Conservation (phyloP, 35 echinoderm and acorn worm species). For the Apostichopus japonicus region DNA sequence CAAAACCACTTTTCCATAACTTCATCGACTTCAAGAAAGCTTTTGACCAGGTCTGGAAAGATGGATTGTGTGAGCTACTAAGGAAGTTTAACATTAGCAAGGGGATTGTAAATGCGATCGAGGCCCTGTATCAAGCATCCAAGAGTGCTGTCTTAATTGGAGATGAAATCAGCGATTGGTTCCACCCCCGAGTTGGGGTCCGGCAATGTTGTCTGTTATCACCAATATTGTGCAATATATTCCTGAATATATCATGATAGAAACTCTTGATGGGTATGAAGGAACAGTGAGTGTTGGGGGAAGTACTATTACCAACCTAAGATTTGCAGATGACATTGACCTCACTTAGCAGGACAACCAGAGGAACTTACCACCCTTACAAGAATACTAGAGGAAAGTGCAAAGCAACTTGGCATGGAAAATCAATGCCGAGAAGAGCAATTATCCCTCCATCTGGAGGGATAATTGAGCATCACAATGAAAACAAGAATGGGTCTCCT, state of each 20-base stretch:
- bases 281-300: too few relatives aligned
- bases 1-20: slow-evolving; percentile 13
- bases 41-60: slow-evolving; percentile 40
- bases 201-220: too few relatives aligned
- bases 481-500: too few relatives aligned
- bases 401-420: background rate
- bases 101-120: background rate
- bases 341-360: background rate
- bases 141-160: background rate
- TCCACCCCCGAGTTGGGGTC: too few relatives aligned
- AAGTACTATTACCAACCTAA: background rate
- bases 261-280: too few relatives aligned
- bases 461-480: too few relatives aligned
- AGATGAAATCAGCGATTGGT: slow-evolving; percentile 17
- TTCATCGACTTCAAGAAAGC: slow-evolving; percentile 45
- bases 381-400: background rate
- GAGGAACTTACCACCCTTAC: background rate
- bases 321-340: slow-evolving; percentile 23
- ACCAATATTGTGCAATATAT: too few relatives aligned
- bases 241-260: too few relatives aligned
- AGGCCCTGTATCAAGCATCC: background rate
- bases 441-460: background rate
- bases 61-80: background rate
- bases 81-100: background rate
- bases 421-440: slow-evolving; percentile 1